Conservation (phyloP, 2,888 invertebrate genomes). For the Acheta domesticus region DNA sequence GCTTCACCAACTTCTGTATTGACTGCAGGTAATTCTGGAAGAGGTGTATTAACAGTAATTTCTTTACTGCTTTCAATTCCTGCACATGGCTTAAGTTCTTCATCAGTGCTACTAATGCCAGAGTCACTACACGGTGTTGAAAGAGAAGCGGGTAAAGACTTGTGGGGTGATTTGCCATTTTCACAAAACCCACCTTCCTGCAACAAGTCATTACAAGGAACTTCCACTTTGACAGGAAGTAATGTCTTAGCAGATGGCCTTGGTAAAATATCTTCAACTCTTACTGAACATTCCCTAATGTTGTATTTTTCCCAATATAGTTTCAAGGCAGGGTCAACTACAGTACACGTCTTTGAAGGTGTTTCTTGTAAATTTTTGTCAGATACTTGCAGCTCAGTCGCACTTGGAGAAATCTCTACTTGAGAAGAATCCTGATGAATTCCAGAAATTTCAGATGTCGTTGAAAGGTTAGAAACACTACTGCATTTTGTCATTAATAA, state of each 20-base stretch:
- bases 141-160: conserved; percentile 25
- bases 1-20: conserved; percentile 25
- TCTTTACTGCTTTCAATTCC: conserved; percentile 19
- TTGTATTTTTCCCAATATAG: conserved; percentile 46
- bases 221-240: conserved; percentile 30
- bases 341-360: neutral
- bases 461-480: neutral
- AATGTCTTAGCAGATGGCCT: conserved; percentile 41
- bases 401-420: neutral
- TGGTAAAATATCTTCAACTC: conserved; percentile 45
- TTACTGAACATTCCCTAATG: conserved; percentile 45
- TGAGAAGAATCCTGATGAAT: neutral
- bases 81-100: conserved; percentile 37
- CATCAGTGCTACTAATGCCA: conserved; percentile 40
- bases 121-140: conserved; percentile 39
- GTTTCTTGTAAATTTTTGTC: neutral
- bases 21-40: conserved; percentile 20
- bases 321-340: conserved; percentile 36
- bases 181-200: conserved; percentile 32
- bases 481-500: neutral
- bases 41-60: neutral
- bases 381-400: neutral
- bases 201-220: conserved; percentile 26
- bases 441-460: neutral
- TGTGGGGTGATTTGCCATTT: conserved; percentile 29